These are phyloP conservation scores for Pharmacophagus antenor DNA, from an alignment of 2,888 invertebrate species.

Conservation along the genomic window DNA sequence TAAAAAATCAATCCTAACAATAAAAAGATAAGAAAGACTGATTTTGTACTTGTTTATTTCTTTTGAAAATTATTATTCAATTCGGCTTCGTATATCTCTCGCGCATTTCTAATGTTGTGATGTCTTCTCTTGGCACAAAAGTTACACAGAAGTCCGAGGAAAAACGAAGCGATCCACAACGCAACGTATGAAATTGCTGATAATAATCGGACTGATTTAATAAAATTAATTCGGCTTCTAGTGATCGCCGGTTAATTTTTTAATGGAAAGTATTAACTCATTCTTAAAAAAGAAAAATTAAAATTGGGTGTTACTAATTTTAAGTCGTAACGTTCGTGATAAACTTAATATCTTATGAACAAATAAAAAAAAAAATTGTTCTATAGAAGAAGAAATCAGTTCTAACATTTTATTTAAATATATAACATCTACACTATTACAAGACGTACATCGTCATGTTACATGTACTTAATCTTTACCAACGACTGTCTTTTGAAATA, in stretches of 20 bases:
- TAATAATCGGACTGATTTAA: conserved; percentile 82
- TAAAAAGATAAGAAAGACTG: no score
- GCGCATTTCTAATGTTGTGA: conserved; percentile 79
- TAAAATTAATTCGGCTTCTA: no score
- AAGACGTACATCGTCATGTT: conserved; percentile 16
- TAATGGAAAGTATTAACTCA: no score
- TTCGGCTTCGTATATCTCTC: conserved; percentile 85
- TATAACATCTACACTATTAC: neutral
- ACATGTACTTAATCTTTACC: conserved; percentile 20
- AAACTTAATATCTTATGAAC: no score
- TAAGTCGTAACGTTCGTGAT: no score
- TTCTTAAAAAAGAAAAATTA: no score
- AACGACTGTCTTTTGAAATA: conserved; percentile 41
- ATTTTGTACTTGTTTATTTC: conserved; percentile 78
- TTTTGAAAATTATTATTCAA: no score
- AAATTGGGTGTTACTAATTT: no score
- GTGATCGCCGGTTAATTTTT: no score
- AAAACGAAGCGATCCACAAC: conserved; percentile 84
- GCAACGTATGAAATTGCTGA: conserved; percentile 84
- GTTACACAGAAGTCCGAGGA: conserved; percentile 85
- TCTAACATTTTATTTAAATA: conserved; percentile 9
- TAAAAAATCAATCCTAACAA: no score
- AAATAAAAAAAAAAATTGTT: neutral
- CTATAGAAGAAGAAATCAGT: neutral
- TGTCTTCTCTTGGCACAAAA: conserved; percentile 82